Conservation (phyloP, 2,113 vertebrate genomes). For the Garra rufa region DNA sequence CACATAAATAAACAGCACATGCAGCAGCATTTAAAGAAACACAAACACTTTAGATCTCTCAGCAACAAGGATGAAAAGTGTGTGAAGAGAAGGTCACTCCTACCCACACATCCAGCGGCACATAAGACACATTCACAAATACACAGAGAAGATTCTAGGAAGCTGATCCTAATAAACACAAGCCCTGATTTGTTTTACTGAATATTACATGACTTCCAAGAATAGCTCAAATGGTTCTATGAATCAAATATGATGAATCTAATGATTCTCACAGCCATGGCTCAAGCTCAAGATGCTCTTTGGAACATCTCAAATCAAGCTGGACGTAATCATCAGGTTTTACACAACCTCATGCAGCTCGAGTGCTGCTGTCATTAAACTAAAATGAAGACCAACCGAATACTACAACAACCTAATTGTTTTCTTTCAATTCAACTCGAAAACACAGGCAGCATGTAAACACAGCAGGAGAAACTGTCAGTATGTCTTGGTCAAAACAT, state of each 20-base stretch:
- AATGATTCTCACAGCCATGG: background rate
- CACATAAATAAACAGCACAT: background rate
- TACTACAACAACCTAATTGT: background rate
- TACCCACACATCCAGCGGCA: background rate
- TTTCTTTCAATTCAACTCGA: background rate
- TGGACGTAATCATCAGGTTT: too few species aligned
- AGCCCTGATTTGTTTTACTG: slow-evolving; percentile 8
- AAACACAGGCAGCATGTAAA: background rate
- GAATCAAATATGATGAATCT: background rate
- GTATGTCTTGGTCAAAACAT: background rate
- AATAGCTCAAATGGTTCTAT: background rate
- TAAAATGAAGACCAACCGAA: too few species aligned
- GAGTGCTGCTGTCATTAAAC: too few species aligned
- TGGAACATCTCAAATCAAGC: too few species aligned
- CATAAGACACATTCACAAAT: background rate
- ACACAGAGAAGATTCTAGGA: background rate
- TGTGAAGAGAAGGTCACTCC: slow-evolving; percentile 18
- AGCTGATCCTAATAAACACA: slow-evolving; percentile 10
- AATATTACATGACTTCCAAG: slow-evolving; percentile 13
- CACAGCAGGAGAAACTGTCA: background rate
- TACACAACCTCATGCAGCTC: too few species aligned
- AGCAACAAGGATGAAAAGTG: slow-evolving; percentile 25
- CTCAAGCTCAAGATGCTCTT: background rate
- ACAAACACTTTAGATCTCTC: slow-evolving; percentile 22
- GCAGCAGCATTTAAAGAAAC: background rate